Conservation (phyloP, 2,888 invertebrate species). For the Caenorhabditis sp. region DNA sequence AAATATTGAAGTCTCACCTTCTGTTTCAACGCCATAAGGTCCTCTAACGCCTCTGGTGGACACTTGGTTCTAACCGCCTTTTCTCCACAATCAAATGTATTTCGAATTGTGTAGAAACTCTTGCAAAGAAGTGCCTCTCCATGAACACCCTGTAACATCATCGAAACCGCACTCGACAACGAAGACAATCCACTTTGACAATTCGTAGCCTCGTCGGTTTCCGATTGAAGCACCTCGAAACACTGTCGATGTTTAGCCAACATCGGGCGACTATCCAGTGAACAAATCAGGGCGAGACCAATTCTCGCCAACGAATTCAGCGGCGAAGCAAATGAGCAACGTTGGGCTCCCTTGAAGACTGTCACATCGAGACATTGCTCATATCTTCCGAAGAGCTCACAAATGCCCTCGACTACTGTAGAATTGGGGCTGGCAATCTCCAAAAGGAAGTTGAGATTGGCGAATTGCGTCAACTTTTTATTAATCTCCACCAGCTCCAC, state of each 20-base stretch:
- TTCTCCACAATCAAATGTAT: conserved; percentile 65
- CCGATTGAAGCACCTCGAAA: conserved; percentile 48
- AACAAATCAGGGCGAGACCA: conserved; percentile 66
- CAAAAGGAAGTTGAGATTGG: conserved; percentile 62
- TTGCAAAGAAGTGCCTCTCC: conserved; percentile 69
- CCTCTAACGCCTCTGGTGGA: conserved; percentile 47
- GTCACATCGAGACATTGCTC: conserved; percentile 57
- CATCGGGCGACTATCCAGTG: conserved; percentile 52
- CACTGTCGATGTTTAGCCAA: conserved; percentile 59
- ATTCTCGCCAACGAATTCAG: conserved; percentile 68
- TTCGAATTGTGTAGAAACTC: conserved; percentile 64
- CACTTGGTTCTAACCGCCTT: conserved; percentile 53
- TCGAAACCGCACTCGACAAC: conserved; percentile 57
- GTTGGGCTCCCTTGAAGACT: conserved; percentile 56
- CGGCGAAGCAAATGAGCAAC: conserved; percentile 68
- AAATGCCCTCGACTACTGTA: conserved; percentile 61
- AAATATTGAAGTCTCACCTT: too few relatives aligned
- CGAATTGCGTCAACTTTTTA: conserved; percentile 60
- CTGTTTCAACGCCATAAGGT: conserved; percentile 53
- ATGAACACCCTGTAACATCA: conserved; percentile 67
- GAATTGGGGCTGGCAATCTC: conserved; percentile 63
- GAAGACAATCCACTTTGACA: conserved; percentile 61
- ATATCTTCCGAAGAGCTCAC: conserved; percentile 56
- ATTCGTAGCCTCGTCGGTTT: conserved; percentile 44
- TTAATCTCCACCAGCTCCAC: conserved; percentile 69